Conservation (phyloP, 2,797 vertebrate genomes). For the Kryptopterus vitreolus region DNA sequence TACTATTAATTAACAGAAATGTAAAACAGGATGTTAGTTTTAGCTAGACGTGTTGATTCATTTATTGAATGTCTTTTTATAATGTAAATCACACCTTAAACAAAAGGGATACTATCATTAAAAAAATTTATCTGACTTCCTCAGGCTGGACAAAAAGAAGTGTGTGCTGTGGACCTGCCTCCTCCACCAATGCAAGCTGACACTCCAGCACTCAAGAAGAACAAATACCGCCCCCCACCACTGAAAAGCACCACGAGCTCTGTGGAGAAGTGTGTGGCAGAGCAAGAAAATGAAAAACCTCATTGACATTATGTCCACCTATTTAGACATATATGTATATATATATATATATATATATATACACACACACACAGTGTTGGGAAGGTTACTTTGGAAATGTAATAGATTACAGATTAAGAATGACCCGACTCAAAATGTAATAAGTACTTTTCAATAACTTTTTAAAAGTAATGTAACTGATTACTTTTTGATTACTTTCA, state of each 20-base stretch:
- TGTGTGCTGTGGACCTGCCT: constrained; percentile 68
- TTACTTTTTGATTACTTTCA: too few relatives aligned
- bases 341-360: too few relatives aligned
- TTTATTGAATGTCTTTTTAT: not conserved
- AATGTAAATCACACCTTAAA: not conserved
- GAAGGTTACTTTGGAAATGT: too few relatives aligned
- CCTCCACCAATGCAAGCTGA: constrained; percentile 62
- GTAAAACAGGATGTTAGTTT: not conserved
- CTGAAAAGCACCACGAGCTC: constrained; percentile 87
- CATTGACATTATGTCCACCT: not conserved
- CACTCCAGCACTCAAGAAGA: constrained; percentile 76
- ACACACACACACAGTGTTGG: too few relatives aligned
- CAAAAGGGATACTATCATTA: not conserved
- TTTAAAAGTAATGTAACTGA: too few relatives aligned
- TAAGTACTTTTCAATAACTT: too few relatives aligned
- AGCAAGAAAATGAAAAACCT: not conserved
- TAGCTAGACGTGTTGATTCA: not conserved
- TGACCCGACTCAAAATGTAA: too few relatives aligned
- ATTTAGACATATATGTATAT: too few relatives aligned
- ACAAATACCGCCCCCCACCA: constrained; percentile 87
- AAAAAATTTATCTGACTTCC: constrained; percentile 3
- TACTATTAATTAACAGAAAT: not conserved
- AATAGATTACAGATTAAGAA: too few relatives aligned
- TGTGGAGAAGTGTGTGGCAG: constrained; percentile 82
- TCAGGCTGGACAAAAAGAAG: constrained; percentile 71